A percentile compares a stretch with the other conserved stretches of the same genome.
Conservation (phyloP, 2,113 vertebrate species). For the Lutjanus erythropterus region DNA sequence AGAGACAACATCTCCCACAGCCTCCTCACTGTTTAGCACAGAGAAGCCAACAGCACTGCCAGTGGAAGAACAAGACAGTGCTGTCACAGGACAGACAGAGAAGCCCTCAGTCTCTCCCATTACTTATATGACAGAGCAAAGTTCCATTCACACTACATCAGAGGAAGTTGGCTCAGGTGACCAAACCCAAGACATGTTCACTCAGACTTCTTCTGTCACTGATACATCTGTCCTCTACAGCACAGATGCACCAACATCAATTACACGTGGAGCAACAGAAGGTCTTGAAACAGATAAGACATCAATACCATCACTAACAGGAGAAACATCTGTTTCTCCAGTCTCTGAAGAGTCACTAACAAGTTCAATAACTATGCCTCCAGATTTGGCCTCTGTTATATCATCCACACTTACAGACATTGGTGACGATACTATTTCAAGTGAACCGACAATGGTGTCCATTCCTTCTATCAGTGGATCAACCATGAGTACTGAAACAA, state of each 20-base stretch:
- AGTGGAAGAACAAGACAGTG: neutral
- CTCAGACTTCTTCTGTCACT: neutral
- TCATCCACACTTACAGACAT: neutral
- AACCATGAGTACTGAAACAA: neutral
- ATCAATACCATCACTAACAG: neutral
- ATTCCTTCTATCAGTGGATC: neutral
- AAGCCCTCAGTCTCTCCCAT: neutral
- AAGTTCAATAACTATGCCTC: neutral
- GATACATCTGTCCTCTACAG: fast-evolving
- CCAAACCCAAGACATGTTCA: neutral
- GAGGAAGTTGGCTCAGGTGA: conserved; percentile 2
- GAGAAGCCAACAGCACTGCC: conserved; percentile 8
- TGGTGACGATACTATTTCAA: neutral
- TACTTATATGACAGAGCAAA: neutral
- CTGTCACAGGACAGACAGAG: conserved; percentile 5
- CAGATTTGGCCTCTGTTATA: neutral
- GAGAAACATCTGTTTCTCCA: neutral
- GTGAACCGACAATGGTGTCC: neutral
- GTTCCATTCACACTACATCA: neutral
- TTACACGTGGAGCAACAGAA: neutral
- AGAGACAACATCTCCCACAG: neutral
- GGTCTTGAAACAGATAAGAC: neutral
- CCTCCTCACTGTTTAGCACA: conserved; percentile 22
- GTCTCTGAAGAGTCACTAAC: neutral
- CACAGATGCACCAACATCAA: conserved; percentile 14